Conservation (phyloP, 2,113 vertebrate species). For the Globicephala melas region DNA sequence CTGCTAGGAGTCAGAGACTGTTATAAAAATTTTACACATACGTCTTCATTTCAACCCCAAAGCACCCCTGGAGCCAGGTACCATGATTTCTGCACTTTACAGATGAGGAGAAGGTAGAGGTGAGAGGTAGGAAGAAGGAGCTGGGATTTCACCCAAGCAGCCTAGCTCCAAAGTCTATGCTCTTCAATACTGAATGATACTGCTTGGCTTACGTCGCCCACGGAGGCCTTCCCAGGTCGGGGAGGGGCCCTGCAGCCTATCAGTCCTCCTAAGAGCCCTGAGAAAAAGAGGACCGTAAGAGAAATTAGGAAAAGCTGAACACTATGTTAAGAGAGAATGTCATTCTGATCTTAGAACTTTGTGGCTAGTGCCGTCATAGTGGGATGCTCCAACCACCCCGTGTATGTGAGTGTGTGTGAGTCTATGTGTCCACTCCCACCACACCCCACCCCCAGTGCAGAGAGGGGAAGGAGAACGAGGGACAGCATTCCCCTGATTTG, state of each 20-base stretch:
- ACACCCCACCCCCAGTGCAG: not conserved
- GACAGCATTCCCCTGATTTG: not conserved
- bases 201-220: not conserved
- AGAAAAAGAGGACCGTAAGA: not conserved
- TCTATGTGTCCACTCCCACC: not conserved
- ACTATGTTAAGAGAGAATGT: not conserved
- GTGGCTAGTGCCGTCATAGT: not conserved
- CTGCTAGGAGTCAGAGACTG: not conserved
- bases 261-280: too few species aligned
- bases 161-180: not conserved
- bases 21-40: not conserved
- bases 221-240: not conserved
- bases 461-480: not conserved
- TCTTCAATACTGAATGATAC: rapidly evolving
- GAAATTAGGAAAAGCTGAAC: not conserved
- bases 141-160: not conserved
- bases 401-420: not conserved
- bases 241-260: not conserved
- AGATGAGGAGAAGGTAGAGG: not conserved
- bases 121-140: not conserved
- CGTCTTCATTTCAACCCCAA: not conserved
- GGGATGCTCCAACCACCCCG: not conserved
- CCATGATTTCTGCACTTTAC: not conserved
- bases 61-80: not conserved
- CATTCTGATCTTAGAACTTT: not conserved